Evolutionary conservation across 1,140 invertebrate species (phyloP), one percentile per base, ranked within the genome.

Genomic region (Bombus impatiens): DNA sequence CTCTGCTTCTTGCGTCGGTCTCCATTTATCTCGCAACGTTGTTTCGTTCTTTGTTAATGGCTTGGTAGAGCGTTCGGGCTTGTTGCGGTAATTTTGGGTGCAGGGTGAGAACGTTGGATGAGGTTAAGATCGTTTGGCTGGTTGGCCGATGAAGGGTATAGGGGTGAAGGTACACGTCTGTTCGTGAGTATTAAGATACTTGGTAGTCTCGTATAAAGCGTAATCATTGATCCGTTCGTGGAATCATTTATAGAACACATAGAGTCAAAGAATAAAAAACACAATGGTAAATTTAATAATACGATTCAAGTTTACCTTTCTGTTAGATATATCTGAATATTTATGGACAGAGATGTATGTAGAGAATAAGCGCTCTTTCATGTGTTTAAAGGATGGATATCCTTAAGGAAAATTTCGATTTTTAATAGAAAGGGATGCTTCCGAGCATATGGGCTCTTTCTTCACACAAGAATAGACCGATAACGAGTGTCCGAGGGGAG

Each of bases 1-100:
- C 70, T 37, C n/a, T 42, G 62, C 42, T 79, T 82, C 78, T 79
- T 78, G 75, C 80, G 47, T n/a, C 42, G 3, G n/a, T 32, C 75
- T 25, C 25, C 47, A 37, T 37, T 89, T 65, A 80, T 82, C 75
- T 57, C 70, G 6, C 57, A 22, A 37, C 15, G 40, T 22, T 82
- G 84, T 59, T 78, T 78, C 82, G 62, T 78, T 53, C 37, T 3
- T 70, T 40, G 35, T 12, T 32, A 13, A 40, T 35, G 35, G 22
- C 8, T 6, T 13, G 57, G 40, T 47, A n/a, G 65, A 70, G 78
- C 18, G n/a, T 53, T 70, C 12, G 5, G 10, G 32, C 6, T 40
- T 40, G 40, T 70, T 82, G 53, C 13, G 15, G 32, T 68, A 32
- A 67, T 67, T 67, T 67, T 32, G 15, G 6, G 1, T 3, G 15